Evolutionary conservation across 2,797 vertebrate genomes (phyloP), one percentile per base, ranked within the genome.

Genomic region (Chrosomus eos): DNA sequence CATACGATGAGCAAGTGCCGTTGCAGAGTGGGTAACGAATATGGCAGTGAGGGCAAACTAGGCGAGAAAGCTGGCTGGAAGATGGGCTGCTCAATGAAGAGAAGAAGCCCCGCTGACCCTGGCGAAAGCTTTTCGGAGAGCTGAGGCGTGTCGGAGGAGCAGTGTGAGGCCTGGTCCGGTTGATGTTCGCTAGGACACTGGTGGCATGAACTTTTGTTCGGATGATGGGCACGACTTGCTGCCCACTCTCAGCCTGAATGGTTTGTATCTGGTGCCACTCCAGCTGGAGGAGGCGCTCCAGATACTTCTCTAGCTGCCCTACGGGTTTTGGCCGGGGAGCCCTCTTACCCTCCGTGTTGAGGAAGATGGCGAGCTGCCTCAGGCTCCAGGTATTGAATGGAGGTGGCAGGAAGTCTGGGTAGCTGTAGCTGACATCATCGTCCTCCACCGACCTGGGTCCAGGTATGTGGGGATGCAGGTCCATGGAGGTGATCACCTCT

Each of bases 251-350:
- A 0, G 90, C 90, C 88, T 97, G 96, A 5, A 96, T 90, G 0
- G 97, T 98, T 93, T 97, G 97, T 86, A 96, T 92, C 88, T 99
- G 97, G 84, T 98, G 95, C 98, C 97, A 98, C 88, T 99, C 97
- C 2, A 99, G 93, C 90, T 98, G 95, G 84, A 99, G 70, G 45
- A 99, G 95, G 62, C 96, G 95, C 87, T 97, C 95, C 0, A 99
- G 78, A 88, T 95, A 99, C 86, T 91, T 96, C 89, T 98, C 97
- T 0, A 99, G 91, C 4, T 92, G 85, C 0, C 97, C 97, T 0
- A 95, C 93, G 0, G 95, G 94, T 67, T 93, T 95, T 0, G 96
- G 95, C 8, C 92, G 88, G 0, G 95, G 94, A 5, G 95, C 95
- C 0, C 90, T 85, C 16, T 91, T 96, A 23, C 94, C 94, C 58